phyloP scores from a whole-genome alignment of 2,888 invertebrate species.

The Ophonus ardosiacus region DNA sequence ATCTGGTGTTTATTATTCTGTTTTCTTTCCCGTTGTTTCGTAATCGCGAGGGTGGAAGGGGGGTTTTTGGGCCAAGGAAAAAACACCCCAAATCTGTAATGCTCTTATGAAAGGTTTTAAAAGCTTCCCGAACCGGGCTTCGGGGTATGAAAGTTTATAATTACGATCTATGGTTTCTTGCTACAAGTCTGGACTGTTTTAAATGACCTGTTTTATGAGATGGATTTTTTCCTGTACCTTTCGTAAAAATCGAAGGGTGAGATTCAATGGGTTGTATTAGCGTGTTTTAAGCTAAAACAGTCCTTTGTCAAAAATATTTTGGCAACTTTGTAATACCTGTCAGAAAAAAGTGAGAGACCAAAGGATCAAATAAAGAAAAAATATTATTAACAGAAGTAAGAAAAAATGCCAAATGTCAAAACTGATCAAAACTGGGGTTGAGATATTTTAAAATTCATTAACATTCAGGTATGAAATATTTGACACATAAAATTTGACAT shows the following conservation, averaged over 20 bases:
- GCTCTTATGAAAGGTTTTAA: constrained; percentile 61
- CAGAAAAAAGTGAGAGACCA: no score
- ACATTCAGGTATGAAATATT: no score
- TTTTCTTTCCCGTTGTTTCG: constrained; percentile 51
- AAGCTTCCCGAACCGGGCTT: constrained; percentile 20
- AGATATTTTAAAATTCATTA: no score
- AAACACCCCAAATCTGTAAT: constrained; percentile 51
- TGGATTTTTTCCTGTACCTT: background rate
- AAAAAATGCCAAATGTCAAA: no score
- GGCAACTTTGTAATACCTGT: no score
- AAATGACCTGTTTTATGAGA: constrained; percentile 21
- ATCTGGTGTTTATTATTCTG: constrained; percentile 62
- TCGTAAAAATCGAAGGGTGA: background rate
- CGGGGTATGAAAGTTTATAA: constrained; percentile 57
- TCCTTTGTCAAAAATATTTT: no score
- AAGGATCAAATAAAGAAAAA: no score
- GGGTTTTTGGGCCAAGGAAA: constrained; percentile 19
- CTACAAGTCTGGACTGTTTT: constrained; percentile 13
- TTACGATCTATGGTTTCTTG: constrained; percentile 52
- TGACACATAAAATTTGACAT: no score
- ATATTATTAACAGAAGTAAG: no score
- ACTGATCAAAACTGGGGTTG: no score
- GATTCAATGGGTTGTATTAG: no score
- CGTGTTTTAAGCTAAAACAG: no score
- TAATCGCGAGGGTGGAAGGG: background rate